Conservation (phyloP, 1,140 invertebrate genomes). For the Camponotus vicinus region DNA sequence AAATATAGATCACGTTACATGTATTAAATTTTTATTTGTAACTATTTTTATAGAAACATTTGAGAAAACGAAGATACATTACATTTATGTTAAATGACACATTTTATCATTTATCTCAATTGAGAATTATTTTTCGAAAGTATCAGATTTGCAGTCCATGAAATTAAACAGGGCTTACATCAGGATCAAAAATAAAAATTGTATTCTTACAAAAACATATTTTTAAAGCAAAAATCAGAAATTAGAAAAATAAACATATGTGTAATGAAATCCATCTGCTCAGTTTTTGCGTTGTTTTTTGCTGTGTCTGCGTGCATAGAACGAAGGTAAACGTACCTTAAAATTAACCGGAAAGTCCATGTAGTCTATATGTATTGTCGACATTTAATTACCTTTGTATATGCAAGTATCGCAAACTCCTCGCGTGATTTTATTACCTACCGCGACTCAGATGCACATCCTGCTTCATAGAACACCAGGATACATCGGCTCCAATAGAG, state of each 20-base stretch:
- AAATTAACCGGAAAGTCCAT: constrained; percentile 42
- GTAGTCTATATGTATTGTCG: constrained; percentile 48
- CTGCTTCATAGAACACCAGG: constrained; percentile 56
- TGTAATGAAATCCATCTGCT: background rate
- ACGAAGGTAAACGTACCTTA: constrained; percentile 3
- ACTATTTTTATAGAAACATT: too few relatives aligned
- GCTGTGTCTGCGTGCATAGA: background rate
- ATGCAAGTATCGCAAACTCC: constrained; percentile 28
- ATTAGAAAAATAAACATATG: background rate
- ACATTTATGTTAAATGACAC: background rate
- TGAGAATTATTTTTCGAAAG: background rate
- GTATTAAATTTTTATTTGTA: background rate
- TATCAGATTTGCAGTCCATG: background rate
- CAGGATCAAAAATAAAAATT: background rate
- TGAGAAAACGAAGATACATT: too few relatives aligned
- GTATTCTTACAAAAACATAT: background rate
- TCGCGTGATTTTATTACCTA: constrained; percentile 61
- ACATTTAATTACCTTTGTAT: constrained; percentile 54
- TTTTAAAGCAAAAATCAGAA: background rate
- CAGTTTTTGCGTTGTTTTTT: background rate
- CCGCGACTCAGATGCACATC: constrained; percentile 62
- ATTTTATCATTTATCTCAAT: background rate
- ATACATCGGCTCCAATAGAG: constrained; percentile 42
- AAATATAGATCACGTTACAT: background rate
- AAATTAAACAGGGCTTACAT: too few relatives aligned